Percentiles rank a stretch among this genome's conserved stretches.
These are phyloP conservation scores for Acrocephalus scirpaceus DNA, from an alignment of 2,797 vertebrate genomes.

Conservation along the genomic window DNA sequence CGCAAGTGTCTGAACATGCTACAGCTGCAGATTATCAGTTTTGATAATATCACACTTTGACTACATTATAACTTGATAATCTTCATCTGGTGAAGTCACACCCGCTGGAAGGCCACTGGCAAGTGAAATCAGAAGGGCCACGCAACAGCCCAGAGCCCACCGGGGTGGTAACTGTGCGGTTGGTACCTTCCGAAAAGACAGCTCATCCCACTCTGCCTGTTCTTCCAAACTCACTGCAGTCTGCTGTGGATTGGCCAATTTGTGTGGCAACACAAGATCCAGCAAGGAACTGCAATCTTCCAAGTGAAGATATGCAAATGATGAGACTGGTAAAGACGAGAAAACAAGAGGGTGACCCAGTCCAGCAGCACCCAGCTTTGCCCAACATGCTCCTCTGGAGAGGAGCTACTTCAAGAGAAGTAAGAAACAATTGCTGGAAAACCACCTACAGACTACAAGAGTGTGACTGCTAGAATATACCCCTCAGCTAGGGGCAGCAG, in stretches of 20 bases:
- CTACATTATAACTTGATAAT: neutral
- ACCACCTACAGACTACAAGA: neutral
- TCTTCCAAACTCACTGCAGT: neutral
- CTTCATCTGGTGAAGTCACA: neutral
- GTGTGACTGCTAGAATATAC: neutral
- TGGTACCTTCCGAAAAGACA: neutral
- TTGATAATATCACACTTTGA: neutral
- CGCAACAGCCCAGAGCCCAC: neutral
- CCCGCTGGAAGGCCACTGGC: neutral
- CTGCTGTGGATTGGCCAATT: fast-evolving
- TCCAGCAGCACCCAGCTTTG: neutral
- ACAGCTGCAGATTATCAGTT: neutral
- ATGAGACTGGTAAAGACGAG: neutral
- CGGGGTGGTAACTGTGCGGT: fast-evolving
- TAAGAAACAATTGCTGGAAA: neutral
- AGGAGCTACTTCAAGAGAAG: neutral
- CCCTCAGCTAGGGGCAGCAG: neutral
- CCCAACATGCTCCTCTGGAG: neutral
- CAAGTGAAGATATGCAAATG: neutral
- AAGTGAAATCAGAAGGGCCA: neutral
- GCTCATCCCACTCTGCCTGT: neutral
- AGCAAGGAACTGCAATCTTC: neutral
- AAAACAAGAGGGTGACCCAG: neutral
- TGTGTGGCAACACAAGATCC: neutral
- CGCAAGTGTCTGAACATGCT: neutral